Base-by-base conservation (phyloP, 2,113 vertebrate species). In the Etia nguti region DNA sequence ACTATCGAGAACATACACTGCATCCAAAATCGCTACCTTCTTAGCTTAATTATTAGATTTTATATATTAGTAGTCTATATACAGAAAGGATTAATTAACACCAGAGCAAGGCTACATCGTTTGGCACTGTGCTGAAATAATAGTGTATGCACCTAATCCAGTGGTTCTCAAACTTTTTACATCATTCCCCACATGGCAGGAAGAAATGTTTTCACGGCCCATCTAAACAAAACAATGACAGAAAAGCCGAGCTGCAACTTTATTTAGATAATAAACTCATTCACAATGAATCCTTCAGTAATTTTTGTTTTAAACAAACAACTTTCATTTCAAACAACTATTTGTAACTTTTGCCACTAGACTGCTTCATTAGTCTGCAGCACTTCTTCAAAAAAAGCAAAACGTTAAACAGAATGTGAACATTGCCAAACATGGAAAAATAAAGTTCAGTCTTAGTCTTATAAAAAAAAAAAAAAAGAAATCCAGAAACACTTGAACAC, bases 191-290 rank as follows among this genome's bases (percentile, higher is more conserved):
- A 57, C 24, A 16, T 29, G 24, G 56, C 2, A 0, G 56, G 56
- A 57, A 16, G 56, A 57, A 57, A 29, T 57, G 29, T 57, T 57
- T 57, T 57, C 4, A 57, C 2, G 2, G 24, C 1, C 56, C 24
- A 57, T 57, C 56, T 57, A 29, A 57, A 57, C 0, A 0, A 57
- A 57, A 29, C 0, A 16, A 57, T 5, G 4, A 57, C 24, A 57
- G 55, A 57, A 57, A 57, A 26, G 24, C 24, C 2, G 0, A 29
- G 55, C 24, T 57, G 55, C 55, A 29, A 2, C 24, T 29, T 57
- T 8, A 29, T 57, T 59, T 59, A 29, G 13, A 16, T 59, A 1
- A 9, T 59, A 59, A 59, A 59, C 56, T 59, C 24, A 59, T 16
- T 16, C 55, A 57, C 55, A 15, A 15, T 0, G 24, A 57, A 29